Evolutionary conservation across 30 jellyfish, hydroid and myxozoan species (phyloP), one percentile per base, ranked within the genome.

Genomic region (Pseudorhiza aurosa): DNA sequence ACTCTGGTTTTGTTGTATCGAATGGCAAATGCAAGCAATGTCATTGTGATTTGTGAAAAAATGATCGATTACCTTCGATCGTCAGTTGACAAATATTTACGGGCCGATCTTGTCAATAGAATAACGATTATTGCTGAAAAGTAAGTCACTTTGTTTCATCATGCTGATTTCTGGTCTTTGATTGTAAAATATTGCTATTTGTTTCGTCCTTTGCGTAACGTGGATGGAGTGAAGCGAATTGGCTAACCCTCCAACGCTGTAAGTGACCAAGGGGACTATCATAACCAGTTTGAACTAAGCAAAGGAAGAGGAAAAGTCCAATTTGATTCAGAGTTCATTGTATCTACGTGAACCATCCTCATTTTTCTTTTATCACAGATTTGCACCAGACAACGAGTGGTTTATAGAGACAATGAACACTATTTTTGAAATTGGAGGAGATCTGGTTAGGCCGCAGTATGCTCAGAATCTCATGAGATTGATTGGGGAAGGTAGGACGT

Each of bases 311-410:
- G n/a, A n/a, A n/a, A n/a, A n/a, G n/a, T n/a, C n/a, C n/a, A n/a
- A n/a, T n/a, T n/a, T n/a, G n/a, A n/a, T n/a, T n/a, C n/a, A n/a
- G n/a, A n/a, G n/a, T n/a, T n/a, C n/a, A n/a, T n/a, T n/a, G n/a
- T n/a, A n/a, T n/a, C n/a, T n/a, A n/a, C n/a, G n/a, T n/a, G n/a
- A n/a, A n/a, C n/a, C n/a, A n/a, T n/a, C n/a, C n/a, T n/a, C n/a
- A 39, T 47, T 47, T 17, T 6, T 17, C 5, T 47, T 17, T 7
- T 47, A 8, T 47, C n/a, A 1, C 26, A 91, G 98, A 58, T 91
- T 50, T 71, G 87, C 98, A 9, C 98, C 98, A 0, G 96, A 91
- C 45, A 79, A 84, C 51, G 96, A 85, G 31, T 91, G 98, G 98
- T 85, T 65, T 59, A 79, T 91, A 29, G 85, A 85, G 19, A 85